Evolutionary conservation across 2,888 invertebrate genomes (phyloP).

Genomic region (Pinctada fucata): DNA sequence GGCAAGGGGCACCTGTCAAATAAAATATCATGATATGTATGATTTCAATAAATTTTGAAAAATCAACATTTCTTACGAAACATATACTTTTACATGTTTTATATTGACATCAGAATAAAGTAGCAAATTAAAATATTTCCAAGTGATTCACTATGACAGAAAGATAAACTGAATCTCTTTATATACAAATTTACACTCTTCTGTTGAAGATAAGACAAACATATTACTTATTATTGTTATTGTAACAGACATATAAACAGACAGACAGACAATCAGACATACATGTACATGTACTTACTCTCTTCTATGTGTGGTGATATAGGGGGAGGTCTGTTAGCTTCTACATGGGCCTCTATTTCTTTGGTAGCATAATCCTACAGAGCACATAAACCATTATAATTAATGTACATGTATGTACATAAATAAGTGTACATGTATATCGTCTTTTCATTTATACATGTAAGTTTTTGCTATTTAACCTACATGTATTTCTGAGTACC

Average conservation of each 20-base stretch:
- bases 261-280: too few species aligned
- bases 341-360: constrained; percentile 51
- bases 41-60: too few species aligned
- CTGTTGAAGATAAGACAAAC: background rate
- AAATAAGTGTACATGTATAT: background rate
- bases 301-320: constrained; percentile 13
- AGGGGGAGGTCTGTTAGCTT: constrained; percentile 43
- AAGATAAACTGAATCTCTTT: too few species aligned
- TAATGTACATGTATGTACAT: background rate
- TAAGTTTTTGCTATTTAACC: too few species aligned
- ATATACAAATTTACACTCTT: background rate
- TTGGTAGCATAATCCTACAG: constrained; percentile 61
- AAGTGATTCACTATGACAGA: too few species aligned
- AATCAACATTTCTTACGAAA: too few species aligned
- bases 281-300: constrained; percentile 7
- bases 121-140: too few species aligned
- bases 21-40: background rate
- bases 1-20: constrained; percentile 65
- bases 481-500: too few species aligned
- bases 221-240: background rate
- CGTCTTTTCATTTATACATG: too few species aligned
- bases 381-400: background rate
- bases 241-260: too few species aligned
- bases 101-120: too few species aligned
- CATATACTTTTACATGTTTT: too few species aligned